Evolutionary conservation across 1,140 invertebrate species (phyloP).

Genomic region (Bombus soroeensis): DNA sequence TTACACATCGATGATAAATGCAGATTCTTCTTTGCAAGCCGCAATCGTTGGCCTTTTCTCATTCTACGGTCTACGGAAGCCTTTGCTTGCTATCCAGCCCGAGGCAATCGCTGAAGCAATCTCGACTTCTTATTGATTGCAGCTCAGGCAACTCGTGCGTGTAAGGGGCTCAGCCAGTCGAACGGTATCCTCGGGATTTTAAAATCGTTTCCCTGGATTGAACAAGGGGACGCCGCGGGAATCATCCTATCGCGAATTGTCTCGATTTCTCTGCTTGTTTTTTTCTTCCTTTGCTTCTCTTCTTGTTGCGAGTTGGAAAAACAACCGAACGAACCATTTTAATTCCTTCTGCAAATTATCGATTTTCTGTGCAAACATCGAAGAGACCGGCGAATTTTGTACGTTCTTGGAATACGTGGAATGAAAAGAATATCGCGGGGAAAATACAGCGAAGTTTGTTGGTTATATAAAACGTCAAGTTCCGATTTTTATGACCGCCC

Average conservation of each 20-base stretch:
- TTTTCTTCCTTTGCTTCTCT: background rate
- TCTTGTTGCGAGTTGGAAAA: background rate
- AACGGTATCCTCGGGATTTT: slow-evolving; percentile 54
- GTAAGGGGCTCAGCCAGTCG: slow-evolving; percentile 63
- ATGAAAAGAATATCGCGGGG: background rate
- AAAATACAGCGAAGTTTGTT: background rate
- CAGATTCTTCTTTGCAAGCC: slow-evolving; percentile 43
- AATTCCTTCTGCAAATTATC: background rate
- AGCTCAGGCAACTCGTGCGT: slow-evolving; percentile 68
- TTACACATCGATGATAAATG: slow-evolving; percentile 64
- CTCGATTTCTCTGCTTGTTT: background rate
- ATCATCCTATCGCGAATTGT: slow-evolving; percentile 58
- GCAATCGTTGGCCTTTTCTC: slow-evolving; percentile 34
- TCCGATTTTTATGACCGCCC: background rate
- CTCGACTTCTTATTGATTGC: slow-evolving; percentile 71
- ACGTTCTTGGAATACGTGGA: background rate
- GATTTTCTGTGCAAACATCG: background rate
- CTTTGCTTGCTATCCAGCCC: slow-evolving; percentile 40
- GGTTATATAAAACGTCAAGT: background rate
- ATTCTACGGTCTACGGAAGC: slow-evolving; percentile 16
- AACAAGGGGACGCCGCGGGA: slow-evolving; percentile 56
- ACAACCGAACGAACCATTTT: background rate
- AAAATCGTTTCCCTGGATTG: slow-evolving; percentile 64
- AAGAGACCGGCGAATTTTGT: background rate
- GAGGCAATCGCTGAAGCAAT: slow-evolving; percentile 67